Conservation (phyloP, 2,113 vertebrate genomes). For the Scomber japonicus region DNA sequence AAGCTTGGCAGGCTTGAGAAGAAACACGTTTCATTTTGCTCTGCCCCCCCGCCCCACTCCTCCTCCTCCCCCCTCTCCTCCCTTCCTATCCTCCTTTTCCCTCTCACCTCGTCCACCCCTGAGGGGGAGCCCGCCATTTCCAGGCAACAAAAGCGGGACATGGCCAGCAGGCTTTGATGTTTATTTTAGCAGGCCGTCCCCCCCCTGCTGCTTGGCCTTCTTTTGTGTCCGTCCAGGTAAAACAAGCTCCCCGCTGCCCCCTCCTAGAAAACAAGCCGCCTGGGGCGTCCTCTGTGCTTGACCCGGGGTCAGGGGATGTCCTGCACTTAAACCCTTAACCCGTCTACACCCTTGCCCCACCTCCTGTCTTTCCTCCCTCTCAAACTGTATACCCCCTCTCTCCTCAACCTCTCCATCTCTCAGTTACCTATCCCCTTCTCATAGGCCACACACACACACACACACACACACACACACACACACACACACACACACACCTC, state of each 20-base stretch:
- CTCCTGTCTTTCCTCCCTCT: constrained; percentile 38
- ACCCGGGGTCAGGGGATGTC: constrained; percentile 76
- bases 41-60: background rate
- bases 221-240: constrained; percentile 88
- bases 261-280: constrained; percentile 72
- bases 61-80: background rate
- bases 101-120: constrained; percentile 70
- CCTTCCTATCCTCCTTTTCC: constrained; percentile 34
- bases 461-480: too few species aligned
- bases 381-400: background rate
- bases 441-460: constrained; percentile 13
- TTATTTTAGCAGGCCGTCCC: constrained; percentile 86
- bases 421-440: constrained; percentile 32
- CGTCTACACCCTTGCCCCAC: constrained; percentile 14
- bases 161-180: constrained; percentile 85
- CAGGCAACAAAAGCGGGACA: constrained; percentile 87
- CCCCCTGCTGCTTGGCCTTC: constrained; percentile 78
- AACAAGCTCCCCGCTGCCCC: constrained; percentile 75
- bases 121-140: constrained; percentile 87
- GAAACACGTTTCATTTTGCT: constrained; percentile 84
- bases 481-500: too few species aligned
- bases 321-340: constrained; percentile 77
- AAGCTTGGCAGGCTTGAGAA: constrained; percentile 83
- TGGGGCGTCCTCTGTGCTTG: constrained; percentile 47
- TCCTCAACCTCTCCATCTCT: constrained; percentile 45